Evolutionary conservation across 2,113 vertebrate species (phyloP), one percentile per base, ranked within the genome.

Genomic region (Tetraodon nigroviridis): DNA sequence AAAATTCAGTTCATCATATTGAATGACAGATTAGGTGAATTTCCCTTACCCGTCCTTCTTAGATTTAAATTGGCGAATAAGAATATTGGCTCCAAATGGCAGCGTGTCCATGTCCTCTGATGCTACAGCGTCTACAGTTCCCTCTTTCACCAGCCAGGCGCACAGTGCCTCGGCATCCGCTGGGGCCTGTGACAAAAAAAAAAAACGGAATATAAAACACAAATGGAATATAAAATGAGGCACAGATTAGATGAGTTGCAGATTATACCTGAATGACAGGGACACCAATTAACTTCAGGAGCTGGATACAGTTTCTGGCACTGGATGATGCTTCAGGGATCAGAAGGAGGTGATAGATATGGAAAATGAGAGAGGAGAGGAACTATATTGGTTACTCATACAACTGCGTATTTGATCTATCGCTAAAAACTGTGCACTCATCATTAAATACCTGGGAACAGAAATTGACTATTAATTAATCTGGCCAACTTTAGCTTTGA

Each of bases 41-140:
- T 60, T 22, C 20, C 63, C 44, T 71, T 50, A 91, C 92, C 84
- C 70, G 32, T 78, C 61, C 58, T 17, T 88, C 44, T 87, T 90
- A 17, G 88, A 82, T 6, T 85, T 90, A 1, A 93, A 71, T 18
- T 91, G 88, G 7, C 92, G 90, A 32, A 93, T 82, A 2, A 93
- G 80, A 60, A 81, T 4, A 15, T 18, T 73, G 21, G 85, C 88
- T 32, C 91, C 92, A 27, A 93, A 93, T 0, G 91, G 87, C 71
- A 93, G 70, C 0, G 91, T 90, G 75, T 93, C 92, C 92, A 93
- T 91, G 77, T 93, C 92, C 69, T 93, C 92, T 1, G 92, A 92
- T 0, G 91, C 90, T 37, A 90, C 90, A 1, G 89, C 90, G 3
- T 90, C 71, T 44, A 84, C 92, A 24, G 42, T 70, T 6, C 89